Evolutionary conservation across 2,797 vertebrate species (phyloP), one percentile per base, ranked within the genome.

Genomic region (Phalloptychus januarius): DNA sequence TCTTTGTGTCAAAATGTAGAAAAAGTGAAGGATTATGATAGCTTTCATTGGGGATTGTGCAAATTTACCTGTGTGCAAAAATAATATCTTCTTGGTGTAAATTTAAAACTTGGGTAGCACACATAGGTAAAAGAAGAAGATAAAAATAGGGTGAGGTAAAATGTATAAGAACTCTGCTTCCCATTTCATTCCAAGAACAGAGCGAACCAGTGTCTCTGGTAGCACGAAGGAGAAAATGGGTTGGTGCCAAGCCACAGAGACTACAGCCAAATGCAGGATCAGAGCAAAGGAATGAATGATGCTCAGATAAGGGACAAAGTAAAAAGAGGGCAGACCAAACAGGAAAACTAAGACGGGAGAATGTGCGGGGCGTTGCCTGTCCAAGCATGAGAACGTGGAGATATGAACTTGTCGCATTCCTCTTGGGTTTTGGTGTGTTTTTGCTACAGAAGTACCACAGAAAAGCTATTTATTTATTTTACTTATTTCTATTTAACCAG

Each of bases 301-400:
- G 88, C 90, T 92, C 86, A 92, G 95, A 96, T 95, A 95, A 96
- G 94, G 88, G 88, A 90, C 89, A 93, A 93, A 95, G 92, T 89
- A 93, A 93, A 93, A 94, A 92, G 93, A 93, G 90, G 93, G 93
- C 93, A 96, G 95, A 95, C 95, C 95, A 96, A 96, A 96, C 95
- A 96, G 95, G 95, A 96, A 96, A 94, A 93, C 91, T 86, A 93
- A 82, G 88, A 90, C 76, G 88, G 87, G 86, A 90, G 86, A 93
- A 93, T 90, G 87, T 88, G 88, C 56, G 79, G 89, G 93, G 94
- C 82, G 93, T 94, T 78, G 91, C 88, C 92, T 84, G 86, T 78
- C 88, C 71, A 76, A 82, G 90, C 89, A 88, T 84, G 85, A 92
- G 90, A 85, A 90, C 79, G 75, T 92, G 85, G 84, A 87, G 88